Evolutionary conservation across 1,140 invertebrate genomes (phyloP).

Genomic region (Cephus cinctus): DNA sequence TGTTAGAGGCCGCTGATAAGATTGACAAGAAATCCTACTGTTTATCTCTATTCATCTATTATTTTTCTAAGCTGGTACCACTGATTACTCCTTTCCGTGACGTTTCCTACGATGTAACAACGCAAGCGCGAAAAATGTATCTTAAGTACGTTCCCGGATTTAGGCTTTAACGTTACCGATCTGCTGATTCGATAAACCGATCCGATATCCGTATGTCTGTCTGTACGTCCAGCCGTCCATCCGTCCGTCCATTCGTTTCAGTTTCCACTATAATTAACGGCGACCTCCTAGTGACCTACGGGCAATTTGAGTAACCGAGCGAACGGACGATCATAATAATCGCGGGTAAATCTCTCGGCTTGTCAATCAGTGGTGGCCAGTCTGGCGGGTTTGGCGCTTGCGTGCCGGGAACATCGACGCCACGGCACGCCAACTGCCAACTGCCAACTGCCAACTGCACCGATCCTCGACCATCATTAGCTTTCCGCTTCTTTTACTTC

Average conservation of each 20-base stretch:
- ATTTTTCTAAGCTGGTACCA: no score
- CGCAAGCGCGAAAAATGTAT: no score
- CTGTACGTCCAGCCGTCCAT: conserved; percentile 21
- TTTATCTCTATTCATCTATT: no score
- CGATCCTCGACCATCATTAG: conserved; percentile 49
- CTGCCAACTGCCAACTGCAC: conserved; percentile 36
- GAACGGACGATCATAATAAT: conserved; percentile 53
- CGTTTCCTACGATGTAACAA: no score
- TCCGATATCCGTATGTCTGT: conserved; percentile 51
- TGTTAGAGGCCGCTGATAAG: no score
- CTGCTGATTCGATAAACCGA: conserved; percentile 53
- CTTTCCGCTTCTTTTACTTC: conserved; percentile 36
- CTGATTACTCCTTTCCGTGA: no score
- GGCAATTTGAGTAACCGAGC: conserved; percentile 45
- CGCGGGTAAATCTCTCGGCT: conserved; percentile 54
- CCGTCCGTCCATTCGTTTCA: conserved; percentile 14
- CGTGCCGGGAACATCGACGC: no score
- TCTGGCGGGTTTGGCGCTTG: conserved; percentile 2
- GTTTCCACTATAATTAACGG: conserved; percentile 51
- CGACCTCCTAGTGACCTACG: conserved; percentile 48
- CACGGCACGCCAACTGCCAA: no score
- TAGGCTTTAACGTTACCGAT: conserved; percentile 23
- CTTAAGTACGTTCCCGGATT: no score
- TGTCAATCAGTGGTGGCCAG: conserved; percentile 51
- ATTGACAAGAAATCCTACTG: no score